Evolutionary conservation across 2,888 invertebrate species (phyloP).

Genomic region (Stenoptilia bipunctidactyla): DNA sequence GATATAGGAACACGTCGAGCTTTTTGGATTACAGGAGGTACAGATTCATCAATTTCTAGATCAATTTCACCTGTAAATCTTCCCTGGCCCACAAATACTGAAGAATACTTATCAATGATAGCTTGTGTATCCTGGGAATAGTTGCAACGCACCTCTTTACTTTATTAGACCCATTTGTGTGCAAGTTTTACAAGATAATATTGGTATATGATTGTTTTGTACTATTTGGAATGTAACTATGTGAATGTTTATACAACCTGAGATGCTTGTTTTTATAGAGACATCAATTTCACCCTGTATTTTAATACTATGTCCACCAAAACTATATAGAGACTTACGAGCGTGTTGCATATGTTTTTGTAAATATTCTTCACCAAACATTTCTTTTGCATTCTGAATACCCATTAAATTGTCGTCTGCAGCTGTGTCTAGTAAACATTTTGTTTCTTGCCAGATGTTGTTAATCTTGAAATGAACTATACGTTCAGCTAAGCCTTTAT

Average conservation of each 20-base stretch:
- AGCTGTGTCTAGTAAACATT: too few species aligned
- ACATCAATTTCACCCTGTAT: too few species aligned
- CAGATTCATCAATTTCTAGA: slow-evolving; percentile 4
- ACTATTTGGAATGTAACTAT: slow-evolving; percentile 7
- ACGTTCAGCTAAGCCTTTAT: too few species aligned
- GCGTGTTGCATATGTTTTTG: too few species aligned
- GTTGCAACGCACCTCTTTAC: not conserved
- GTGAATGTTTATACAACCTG: not conserved
- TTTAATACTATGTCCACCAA: too few species aligned
- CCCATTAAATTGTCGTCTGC: too few species aligned
- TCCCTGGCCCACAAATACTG: slow-evolving; percentile 10
- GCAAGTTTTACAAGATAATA: slow-evolving; percentile 6
- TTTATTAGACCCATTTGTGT: slow-evolving; percentile 4
- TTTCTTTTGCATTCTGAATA: too few species aligned
- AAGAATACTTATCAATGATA: slow-evolving; percentile 6
- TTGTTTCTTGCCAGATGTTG: too few species aligned
- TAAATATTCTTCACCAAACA: too few species aligned
- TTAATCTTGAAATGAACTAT: too few species aligned
- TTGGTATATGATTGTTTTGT: slow-evolving; percentile 3
- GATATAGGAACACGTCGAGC: slow-evolving; percentile 8
- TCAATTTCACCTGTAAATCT: slow-evolving; percentile 6
- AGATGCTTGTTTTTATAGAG: too few species aligned
- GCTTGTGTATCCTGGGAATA: not conserved
- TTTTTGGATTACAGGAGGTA: slow-evolving; percentile 7
- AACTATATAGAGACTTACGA: too few species aligned